Conservation (phyloP, 2,113 vertebrate genomes). For the Poeciliopsis occidentalis region DNA sequence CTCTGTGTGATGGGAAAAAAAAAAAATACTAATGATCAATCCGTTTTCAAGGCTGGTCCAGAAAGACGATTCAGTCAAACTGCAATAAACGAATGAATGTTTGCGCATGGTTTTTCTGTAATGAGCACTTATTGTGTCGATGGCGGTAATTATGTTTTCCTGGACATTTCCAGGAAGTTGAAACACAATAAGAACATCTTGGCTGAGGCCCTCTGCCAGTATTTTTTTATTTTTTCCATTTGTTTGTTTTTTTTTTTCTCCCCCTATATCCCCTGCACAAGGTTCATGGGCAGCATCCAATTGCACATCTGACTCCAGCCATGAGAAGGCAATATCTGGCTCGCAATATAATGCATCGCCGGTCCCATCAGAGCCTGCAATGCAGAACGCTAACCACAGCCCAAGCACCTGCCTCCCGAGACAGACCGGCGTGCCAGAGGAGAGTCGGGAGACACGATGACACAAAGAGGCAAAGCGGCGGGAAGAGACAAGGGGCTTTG, state of each 20-base stretch:
- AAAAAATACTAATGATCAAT: constrained; percentile 54
- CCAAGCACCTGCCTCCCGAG: constrained; percentile 64
- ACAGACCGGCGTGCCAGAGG: constrained; percentile 5
- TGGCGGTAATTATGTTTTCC: not conserved
- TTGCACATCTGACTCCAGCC: constrained; percentile 51
- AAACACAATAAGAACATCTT: constrained; percentile 1
- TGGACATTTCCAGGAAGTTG: not conserved
- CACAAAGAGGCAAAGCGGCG: not conserved
- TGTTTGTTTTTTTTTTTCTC: too few relatives aligned
- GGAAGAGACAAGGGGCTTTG: not conserved
- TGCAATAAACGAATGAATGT: not conserved
- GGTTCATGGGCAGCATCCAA: constrained; percentile 44
- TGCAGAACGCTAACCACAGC: constrained; percentile 67
- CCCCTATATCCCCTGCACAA: constrained; percentile 39
- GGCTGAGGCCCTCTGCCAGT: constrained; percentile 18
- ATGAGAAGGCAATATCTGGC: constrained; percentile 48
- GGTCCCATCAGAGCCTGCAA: constrained; percentile 71
- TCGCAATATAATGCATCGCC: constrained; percentile 69
- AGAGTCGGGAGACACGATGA: constrained; percentile 1
- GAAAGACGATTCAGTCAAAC: constrained; percentile 37
- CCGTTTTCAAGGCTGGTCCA: constrained; percentile 21
- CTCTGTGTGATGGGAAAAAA: constrained; percentile 50
- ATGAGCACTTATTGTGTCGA: not conserved
- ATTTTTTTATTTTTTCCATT: not conserved
- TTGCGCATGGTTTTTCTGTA: not conserved